Conservation (phyloP, 2,797 vertebrate genomes). For the Darevskia mixta region DNA sequence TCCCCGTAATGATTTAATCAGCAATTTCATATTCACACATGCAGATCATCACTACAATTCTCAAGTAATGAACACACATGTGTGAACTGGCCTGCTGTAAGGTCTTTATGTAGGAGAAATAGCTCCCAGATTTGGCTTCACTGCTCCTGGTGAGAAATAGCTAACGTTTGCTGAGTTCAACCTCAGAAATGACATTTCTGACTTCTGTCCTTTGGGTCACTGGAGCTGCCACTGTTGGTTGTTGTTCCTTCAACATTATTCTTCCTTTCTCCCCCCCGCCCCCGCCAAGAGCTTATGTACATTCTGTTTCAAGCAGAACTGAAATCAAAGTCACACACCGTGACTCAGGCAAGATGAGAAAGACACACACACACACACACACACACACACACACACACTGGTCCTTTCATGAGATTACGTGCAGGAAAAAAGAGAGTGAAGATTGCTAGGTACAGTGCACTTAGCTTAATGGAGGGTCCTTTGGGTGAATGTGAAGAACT, state of each 20-base stretch:
- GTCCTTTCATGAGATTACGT: not conserved
- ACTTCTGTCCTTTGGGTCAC: not conserved
- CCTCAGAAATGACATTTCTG: not conserved
- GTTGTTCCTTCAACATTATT: not conserved
- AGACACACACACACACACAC: not conserved
- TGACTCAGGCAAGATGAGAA: not conserved
- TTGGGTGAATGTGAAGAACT: not conserved
- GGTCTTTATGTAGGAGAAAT: not conserved
- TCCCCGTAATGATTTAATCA: too few species aligned
- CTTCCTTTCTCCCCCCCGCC: not conserved
- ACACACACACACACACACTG: not conserved
- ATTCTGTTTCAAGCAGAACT: slow-evolving; percentile 2
- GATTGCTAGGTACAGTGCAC: slow-evolving; percentile 13
- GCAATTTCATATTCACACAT: not conserved
- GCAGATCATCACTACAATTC: not conserved
- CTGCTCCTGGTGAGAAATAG: not conserved
- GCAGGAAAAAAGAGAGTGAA: not conserved
- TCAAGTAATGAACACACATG: not conserved
- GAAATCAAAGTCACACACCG: not conserved
- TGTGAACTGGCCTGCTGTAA: not conserved
- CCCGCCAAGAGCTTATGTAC: not conserved
- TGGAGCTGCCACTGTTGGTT: not conserved
- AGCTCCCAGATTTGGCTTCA: not conserved
- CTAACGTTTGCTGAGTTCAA: not conserved
- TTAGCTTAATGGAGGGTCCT: slow-evolving; percentile 5